Conservation (phyloP, 2,888 invertebrate species). For the Drosophila rubida region DNA sequence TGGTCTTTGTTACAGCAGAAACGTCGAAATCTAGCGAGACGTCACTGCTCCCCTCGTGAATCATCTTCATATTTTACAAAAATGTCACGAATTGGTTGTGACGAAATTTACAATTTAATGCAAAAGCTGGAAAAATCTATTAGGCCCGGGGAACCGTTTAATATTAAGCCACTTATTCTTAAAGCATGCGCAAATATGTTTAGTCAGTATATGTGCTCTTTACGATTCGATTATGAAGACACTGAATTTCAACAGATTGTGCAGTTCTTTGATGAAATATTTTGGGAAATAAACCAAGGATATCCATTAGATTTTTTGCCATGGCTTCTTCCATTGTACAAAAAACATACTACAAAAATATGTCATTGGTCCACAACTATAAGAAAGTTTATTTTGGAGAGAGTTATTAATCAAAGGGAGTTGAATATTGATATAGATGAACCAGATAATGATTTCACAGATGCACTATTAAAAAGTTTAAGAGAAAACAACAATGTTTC, state of each 20-base stretch:
- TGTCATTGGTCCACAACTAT: slow-evolving; percentile 90
- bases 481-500: slow-evolving; percentile 88
- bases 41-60: slow-evolving; percentile 92
- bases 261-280: slow-evolving; percentile 92
- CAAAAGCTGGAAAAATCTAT: slow-evolving; percentile 86
- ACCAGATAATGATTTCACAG: slow-evolving; percentile 91
- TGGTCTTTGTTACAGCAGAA: slow-evolving; percentile 94
- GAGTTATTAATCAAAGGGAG: slow-evolving; percentile 87
- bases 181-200: slow-evolving; percentile 94
- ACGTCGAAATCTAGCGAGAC: slow-evolving; percentile 91
- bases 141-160: slow-evolving; percentile 83
- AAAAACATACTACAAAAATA: slow-evolving; percentile 88
- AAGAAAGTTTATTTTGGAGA: slow-evolving; percentile 89
- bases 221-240: slow-evolving; percentile 90
- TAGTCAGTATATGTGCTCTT: slow-evolving; percentile 94
- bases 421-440: slow-evolving; percentile 86
- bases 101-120: slow-evolving; percentile 88
- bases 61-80: slow-evolving; percentile 90
- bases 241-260: slow-evolving; percentile 89
- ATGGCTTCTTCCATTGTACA: slow-evolving; percentile 91
- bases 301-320: slow-evolving; percentile 95
- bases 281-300: slow-evolving; percentile 96
- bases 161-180: slow-evolving; percentile 90
- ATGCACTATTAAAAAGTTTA: slow-evolving; percentile 90
- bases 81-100: slow-evolving; percentile 89